phyloP scores from a whole-genome alignment of 2,797 vertebrate species.

The Catharus ustulatus region DNA sequence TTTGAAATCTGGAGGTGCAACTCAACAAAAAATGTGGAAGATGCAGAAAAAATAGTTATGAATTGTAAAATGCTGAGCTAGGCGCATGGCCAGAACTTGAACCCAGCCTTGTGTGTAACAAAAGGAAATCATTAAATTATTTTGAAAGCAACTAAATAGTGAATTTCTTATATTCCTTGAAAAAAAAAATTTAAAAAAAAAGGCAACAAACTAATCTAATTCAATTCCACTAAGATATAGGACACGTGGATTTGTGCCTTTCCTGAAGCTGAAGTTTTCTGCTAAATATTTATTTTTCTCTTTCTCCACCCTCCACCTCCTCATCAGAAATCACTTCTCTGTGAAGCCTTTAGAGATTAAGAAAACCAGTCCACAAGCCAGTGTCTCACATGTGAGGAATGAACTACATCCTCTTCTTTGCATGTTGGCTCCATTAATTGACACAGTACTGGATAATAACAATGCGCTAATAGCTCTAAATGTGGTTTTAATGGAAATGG shows the following conservation, averaged over 20 bases:
- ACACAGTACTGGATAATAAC: conserved; percentile 43
- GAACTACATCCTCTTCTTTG: conserved; percentile 56
- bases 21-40: not conserved
- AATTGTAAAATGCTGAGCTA: not conserved
- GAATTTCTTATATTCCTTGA: not conserved
- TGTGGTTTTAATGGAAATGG: conserved; percentile 62
- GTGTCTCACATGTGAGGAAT: not conserved
- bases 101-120: not conserved
- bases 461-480: conserved; percentile 61
- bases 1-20: not conserved
- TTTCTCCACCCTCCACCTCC: not conserved
- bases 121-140: not conserved
- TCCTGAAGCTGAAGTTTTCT: not conserved
- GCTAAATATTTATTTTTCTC: not conserved
- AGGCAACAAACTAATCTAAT: not conserved
- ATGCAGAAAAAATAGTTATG: not conserved
- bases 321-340: conserved; percentile 12
- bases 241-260: not conserved
- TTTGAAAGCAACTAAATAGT: not conserved
- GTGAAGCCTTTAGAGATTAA: not conserved
- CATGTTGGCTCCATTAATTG: conserved; percentile 68
- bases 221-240: not conserved
- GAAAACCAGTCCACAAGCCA: not conserved
- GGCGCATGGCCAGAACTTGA: not conserved
- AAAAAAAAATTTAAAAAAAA: not conserved